Evolutionary conservation across 2,113 vertebrate genomes (phyloP).

Genomic region (Deroptyus accipitrinus): DNA sequence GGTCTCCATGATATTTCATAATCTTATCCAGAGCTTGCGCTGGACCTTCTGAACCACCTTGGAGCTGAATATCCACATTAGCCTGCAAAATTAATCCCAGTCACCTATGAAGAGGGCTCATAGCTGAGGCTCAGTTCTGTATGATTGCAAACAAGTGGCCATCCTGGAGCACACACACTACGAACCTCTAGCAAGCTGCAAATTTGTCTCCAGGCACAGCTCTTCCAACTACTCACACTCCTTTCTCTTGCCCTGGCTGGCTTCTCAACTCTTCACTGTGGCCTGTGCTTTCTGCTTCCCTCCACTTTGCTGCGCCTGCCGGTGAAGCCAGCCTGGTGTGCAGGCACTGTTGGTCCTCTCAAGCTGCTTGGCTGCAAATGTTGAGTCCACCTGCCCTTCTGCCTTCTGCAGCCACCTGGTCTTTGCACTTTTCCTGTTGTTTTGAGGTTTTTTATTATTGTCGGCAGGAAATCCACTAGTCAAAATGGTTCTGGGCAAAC

Average conservation of each 20-base stretch:
- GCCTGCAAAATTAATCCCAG: accelerated
- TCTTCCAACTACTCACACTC: not conserved
- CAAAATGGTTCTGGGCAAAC: not conserved
- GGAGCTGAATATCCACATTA: not conserved
- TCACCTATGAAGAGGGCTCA: accelerated
- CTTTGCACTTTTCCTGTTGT: not conserved
- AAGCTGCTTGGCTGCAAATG: not conserved
- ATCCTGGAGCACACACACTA: accelerated
- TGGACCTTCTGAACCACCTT: not conserved
- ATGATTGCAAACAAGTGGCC: accelerated
- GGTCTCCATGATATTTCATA: not conserved
- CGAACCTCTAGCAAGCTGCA: not conserved
- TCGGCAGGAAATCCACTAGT: not conserved
- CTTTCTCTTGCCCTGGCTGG: not conserved
- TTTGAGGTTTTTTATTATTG: not conserved
- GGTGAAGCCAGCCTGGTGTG: not conserved
- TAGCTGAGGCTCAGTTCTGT: not conserved
- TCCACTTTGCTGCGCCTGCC: accelerated
- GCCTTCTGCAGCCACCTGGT: not conserved
- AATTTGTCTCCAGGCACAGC: not conserved
- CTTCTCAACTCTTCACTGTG: not conserved
- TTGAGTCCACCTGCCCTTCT: not conserved
- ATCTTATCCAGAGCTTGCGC: not conserved
- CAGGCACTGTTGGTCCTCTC: not conserved
- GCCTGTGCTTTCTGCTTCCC: not conserved